Evolutionary conservation across 2,113 vertebrate genomes (phyloP), one percentile per base, ranked within the genome.

Genomic region (Chunga burmeisteri): DNA sequence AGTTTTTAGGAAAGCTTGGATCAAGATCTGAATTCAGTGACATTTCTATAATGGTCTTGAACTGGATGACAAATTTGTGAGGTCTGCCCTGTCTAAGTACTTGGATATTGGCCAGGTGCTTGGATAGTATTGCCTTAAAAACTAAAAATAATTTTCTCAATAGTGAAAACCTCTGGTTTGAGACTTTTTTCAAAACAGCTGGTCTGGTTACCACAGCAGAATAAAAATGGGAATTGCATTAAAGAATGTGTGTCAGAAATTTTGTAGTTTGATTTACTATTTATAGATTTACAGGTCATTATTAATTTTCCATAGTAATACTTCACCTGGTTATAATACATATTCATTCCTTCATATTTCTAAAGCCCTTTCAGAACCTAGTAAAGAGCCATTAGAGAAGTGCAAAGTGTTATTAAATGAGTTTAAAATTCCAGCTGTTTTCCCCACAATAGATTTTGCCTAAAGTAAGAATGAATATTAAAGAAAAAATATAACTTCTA

Each of bases 361-460:
- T 90, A 70, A 91, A 80, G 9, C 38, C 32, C 65, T 91, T 93
- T 86, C 66, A 95, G 77, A 97, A 85, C 29, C 29, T 52, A 50
- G 46, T 75, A 87, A 75, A 90, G 58, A 83, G 36, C 56, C 1
- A 7, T 10, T 73, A 55, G 20, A 82, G 53, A 75, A 92, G 61
- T 82, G 44, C 29, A 87, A 94, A 68, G 25, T 85, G 26, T 68
- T 95, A 82, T 77, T 91, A 95, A 94, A 95, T 87, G 38, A 89
- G n/a, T 87, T 91, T 90, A 82, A 91, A 85, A 85, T 88, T 93
- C 74, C 78, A 93, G 66, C 86, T 95, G 65, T 95, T 97, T 97
- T 77, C 34, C 58, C 47, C 1, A 10, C n/a, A 80, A 42, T 62
- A 90, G 47, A 49, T 93, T 95, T 96, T 27, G 38, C 77, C 87